Evolutionary conservation across 2,888 invertebrate species (phyloP), one percentile per base, ranked within the genome.

Genomic region (Eristalinus sepulchralis): DNA sequence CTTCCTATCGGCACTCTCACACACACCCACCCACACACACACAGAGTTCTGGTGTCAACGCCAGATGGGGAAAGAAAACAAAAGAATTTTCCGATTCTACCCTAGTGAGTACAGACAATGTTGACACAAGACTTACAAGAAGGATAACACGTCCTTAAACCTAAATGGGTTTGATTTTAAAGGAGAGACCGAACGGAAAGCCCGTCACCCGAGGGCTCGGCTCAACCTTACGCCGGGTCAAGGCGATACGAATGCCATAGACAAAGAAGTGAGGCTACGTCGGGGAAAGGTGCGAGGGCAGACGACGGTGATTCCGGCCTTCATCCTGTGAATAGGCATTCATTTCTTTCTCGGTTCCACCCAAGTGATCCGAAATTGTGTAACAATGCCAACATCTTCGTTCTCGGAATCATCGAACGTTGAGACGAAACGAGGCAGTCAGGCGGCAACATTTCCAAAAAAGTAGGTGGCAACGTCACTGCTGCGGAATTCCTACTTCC

Each of bases 401-500:
- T 57, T 27, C 57, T 24, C 13, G 10, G 47, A 47, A 6, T 47
- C 39, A 5, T 47, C 39, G 5, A 6, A 47, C 47, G 2, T n/a
- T 31, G 31, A 4, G 55, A 33, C 20, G 33, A 27, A 27, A 27
- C 27, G 31, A 31, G 55, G 55, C 47, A 62, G 47, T 24, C 73
- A 75, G 27, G 36, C 47, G 66, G 47, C 22, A 72, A 53, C 31
- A 24, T 72, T 60, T 72, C 31, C 53, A 20, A 13, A 22, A n/a
- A 33, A 39, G 17, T 11, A 70, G 57, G 59, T 34, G 39, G 39
- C 27, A 33, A 17, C 24, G 22, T 24, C 63, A 36, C 31, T 60
- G 68, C 70, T 71, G 75, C 34, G 80, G 73, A 83, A 84, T 66
- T 83, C 79, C 79, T 64, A 57, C 60, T 47, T 8, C 22, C n/a